phyloP scores from a whole-genome alignment of 1,140 invertebrate species.

The Eueides isabella region DNA sequence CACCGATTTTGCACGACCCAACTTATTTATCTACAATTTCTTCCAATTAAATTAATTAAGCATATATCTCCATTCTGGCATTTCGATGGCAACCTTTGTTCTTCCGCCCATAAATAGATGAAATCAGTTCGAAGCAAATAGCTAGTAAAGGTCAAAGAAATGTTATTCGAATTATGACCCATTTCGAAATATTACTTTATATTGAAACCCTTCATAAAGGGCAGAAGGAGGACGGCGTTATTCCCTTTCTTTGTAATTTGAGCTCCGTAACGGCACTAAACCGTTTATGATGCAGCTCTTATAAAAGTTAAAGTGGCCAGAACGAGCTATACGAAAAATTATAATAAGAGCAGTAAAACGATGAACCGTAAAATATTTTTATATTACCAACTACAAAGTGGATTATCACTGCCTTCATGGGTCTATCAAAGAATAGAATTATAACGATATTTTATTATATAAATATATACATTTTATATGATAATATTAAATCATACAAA shows the following conservation, averaged over 20 bases:
- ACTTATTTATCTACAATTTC: slow-evolving; percentile 19
- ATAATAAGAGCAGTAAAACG: slow-evolving; percentile 37
- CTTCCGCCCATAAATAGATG: slow-evolving; percentile 39
- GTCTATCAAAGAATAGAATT: slow-evolving; percentile 4
- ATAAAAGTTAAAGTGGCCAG: slow-evolving; percentile 62
- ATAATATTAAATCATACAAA: not conserved
- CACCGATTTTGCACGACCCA: slow-evolving; percentile 36
- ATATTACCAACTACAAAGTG: slow-evolving; percentile 32
- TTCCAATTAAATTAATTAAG: slow-evolving; percentile 1
- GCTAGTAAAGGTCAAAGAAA: slow-evolving; percentile 67
- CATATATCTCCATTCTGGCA: slow-evolving; percentile 8
- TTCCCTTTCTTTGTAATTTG: slow-evolving; percentile 65
- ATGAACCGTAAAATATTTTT: slow-evolving; percentile 35
- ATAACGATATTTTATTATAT: not conserved
- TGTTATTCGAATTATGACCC: slow-evolving; percentile 69
- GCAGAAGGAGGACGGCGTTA: slow-evolving; percentile 61
- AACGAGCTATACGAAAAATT: slow-evolving; percentile 39
- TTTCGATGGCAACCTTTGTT: slow-evolving; percentile 27
- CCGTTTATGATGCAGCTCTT: slow-evolving; percentile 70
- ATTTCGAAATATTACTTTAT: slow-evolving; percentile 69
- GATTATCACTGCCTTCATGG: slow-evolving; percentile 15
- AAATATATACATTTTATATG: not conserved
- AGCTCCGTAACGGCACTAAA: slow-evolving; percentile 67
- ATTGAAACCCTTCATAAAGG: slow-evolving; percentile 68
- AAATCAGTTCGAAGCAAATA: slow-evolving; percentile 48